Conservation (phyloP, 2,888 invertebrate species). For the Hartigia nigra region DNA sequence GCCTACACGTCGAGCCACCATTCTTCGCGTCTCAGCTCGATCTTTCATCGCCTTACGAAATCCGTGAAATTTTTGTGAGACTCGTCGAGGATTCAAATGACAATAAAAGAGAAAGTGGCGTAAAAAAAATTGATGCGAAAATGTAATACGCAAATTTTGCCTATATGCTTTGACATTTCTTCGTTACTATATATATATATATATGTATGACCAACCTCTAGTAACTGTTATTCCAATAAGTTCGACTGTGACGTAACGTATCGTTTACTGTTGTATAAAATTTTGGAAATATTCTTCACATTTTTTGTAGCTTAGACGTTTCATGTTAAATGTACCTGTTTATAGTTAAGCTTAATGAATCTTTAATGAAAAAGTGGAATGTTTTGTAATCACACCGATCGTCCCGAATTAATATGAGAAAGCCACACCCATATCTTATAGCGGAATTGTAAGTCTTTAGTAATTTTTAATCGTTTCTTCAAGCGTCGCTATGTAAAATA, state of each 20-base stretch:
- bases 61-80: not conserved
- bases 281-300: not conserved
- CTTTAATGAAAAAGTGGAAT: no score
- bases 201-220: no score
- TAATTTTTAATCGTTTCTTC: conserved; percentile 20
- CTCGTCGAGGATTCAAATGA: not conserved
- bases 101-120: not conserved
- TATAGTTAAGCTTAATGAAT: no score
- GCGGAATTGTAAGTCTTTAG: not conserved
- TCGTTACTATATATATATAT: not conserved
- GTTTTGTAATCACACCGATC: no score
- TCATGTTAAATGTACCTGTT: no score
- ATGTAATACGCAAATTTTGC: not conserved
- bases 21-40: conserved; percentile 23
- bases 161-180: not conserved
- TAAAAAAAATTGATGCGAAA: not conserved
- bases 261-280: not conserved
- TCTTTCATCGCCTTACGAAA: not conserved
- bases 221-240: no score
- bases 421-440: conserved; percentile 9
- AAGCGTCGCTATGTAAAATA: not conserved
- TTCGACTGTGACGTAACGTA: no score
- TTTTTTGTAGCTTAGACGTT: no score
- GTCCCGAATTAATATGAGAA: not conserved
- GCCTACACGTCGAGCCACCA: conserved; percentile 22